A percentile compares a stretch with the other conserved stretches of the same genome.
Evolutionary conservation across 2,888 invertebrate genomes (phyloP).

Genomic region (Oscheius sp.): DNA sequence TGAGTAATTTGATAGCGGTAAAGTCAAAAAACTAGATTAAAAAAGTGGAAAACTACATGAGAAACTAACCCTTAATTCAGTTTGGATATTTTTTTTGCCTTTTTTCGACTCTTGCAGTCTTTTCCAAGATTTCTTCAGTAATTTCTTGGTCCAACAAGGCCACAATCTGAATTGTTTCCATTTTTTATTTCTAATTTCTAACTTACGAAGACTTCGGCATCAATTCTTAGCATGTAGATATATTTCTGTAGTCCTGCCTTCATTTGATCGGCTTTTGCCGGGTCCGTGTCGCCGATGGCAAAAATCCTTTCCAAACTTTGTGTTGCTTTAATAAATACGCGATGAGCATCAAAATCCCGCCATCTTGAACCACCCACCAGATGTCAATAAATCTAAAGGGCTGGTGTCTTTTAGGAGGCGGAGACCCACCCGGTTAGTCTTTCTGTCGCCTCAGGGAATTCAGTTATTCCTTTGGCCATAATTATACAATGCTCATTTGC

Average conservation of each 20-base stretch:
- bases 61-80: constrained; percentile 73
- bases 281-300: constrained; percentile 98
- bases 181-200: background rate
- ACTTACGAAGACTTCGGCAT: constrained; percentile 82
- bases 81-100: constrained; percentile 90
- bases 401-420: background rate
- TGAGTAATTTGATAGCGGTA: no score
- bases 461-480: constrained; percentile 96
- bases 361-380: constrained; percentile 98
- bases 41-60: no score
- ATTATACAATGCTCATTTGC: constrained; percentile 93
- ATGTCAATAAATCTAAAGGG: constrained; percentile 85
- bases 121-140: constrained; percentile 96
- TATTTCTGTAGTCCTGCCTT: constrained; percentile 97
- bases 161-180: constrained; percentile 58
- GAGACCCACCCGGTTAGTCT: constrained; percentile 82
- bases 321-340: constrained; percentile 83
- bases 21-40: no score
- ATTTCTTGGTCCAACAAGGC: constrained; percentile 92
- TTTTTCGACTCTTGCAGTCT: constrained; percentile 98
- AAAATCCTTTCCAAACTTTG: constrained; percentile 97
- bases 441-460: constrained; percentile 89
- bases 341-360: constrained; percentile 94
- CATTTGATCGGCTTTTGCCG: constrained; percentile 78
- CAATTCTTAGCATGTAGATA: constrained; percentile 91